These are phyloP conservation scores for Myodes glareolus DNA, from an alignment of 2,113 vertebrate genomes.

Conservation along the genomic window DNA sequence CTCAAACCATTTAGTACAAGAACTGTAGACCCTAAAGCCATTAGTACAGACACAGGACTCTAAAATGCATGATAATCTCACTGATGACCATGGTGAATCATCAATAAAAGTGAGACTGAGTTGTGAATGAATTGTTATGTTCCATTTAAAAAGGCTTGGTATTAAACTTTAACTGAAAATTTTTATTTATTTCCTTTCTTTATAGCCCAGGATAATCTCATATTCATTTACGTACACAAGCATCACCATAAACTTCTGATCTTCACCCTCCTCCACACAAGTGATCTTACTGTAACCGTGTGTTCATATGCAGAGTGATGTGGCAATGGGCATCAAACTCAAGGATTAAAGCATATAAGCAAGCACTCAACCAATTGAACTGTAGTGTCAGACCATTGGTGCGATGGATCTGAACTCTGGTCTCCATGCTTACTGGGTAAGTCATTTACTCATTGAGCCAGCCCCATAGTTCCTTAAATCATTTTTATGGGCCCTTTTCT, in stretches of 20 bases:
- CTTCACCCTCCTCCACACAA: background rate
- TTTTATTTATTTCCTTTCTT: background rate
- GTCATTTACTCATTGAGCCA: background rate
- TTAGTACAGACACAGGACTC: constrained; percentile 11
- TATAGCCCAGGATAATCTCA: too few relatives aligned
- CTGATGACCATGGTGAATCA: constrained; percentile 22
- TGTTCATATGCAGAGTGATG: background rate
- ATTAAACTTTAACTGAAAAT: background rate
- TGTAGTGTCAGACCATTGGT: too few relatives aligned
- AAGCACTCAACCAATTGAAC: background rate
- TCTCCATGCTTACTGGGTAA: background rate
- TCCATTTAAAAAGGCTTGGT: constrained; percentile 3
- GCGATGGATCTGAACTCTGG: background rate
- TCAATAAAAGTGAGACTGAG: constrained; percentile 44
- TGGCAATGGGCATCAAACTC: background rate
- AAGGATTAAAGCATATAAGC: background rate
- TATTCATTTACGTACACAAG: background rate
- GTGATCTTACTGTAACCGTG: too few relatives aligned
- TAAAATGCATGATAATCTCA: constrained; percentile 55
- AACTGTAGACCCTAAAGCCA: constrained; percentile 27
- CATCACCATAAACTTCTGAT: background rate
- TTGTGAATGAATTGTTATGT: background rate
- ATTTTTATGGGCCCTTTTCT: background rate
- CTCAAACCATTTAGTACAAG: background rate
- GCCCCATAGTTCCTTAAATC: background rate